Percentiles rank a stretch among this genome's conserved stretches.
phyloP scores from a whole-genome alignment of 2,113 vertebrate genomes.

The Alouatta palliata region DNA sequence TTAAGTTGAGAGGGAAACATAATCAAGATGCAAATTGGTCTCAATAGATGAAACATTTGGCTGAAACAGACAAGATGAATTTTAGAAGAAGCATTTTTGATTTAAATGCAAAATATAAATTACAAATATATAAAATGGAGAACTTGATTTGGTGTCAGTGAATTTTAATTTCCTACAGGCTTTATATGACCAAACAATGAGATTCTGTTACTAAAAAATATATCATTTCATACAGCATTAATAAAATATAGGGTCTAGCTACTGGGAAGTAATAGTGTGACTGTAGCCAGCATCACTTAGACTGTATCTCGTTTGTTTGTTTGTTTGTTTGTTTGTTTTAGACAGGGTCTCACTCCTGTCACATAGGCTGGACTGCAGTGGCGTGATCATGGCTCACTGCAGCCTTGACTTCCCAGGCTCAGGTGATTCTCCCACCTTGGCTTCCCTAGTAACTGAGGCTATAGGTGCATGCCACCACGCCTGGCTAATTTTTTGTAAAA shows the following conservation, averaged over 20 bases:
- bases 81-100: background rate
- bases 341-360: too few species aligned
- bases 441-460: background rate
- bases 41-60: constrained; percentile 1
- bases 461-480: background rate
- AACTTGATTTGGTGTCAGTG: background rate
- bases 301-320: background rate
- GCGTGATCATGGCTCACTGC: too few species aligned
- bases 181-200: background rate
- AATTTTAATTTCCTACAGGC: background rate
- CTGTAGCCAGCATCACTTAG: background rate
- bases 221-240: background rate
- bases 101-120: background rate
- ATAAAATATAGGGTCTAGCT: background rate
- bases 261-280: background rate
- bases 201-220: background rate
- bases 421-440: too few species aligned
- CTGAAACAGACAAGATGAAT: background rate
- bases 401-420: too few species aligned
- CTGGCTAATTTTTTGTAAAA: background rate
- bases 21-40: background rate
- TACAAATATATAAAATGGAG: background rate
- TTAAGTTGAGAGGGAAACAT: background rate
- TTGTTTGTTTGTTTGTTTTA: too few species aligned
- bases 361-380: too few species aligned